Conservation (phyloP, 2,797 vertebrate genomes). For the Sebastes jordani region DNA sequence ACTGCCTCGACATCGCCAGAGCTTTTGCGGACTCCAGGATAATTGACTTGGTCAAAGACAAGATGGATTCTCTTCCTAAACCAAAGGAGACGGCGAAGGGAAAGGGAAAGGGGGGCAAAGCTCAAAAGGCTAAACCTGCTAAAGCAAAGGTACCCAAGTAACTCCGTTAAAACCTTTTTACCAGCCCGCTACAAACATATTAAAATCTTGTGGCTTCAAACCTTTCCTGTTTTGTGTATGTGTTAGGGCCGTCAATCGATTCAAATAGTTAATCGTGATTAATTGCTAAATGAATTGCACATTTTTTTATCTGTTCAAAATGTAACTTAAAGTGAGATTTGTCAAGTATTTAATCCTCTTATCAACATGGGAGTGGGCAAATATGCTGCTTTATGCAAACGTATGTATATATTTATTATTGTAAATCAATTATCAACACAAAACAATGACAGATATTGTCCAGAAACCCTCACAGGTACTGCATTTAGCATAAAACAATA, state of each 20-base stretch:
- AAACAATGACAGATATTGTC: too few species aligned
- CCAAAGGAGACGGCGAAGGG: conserved; percentile 75
- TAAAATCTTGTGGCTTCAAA: background rate
- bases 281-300: too few species aligned
- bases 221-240: background rate
- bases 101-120: conserved; percentile 68
- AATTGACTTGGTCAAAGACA: conserved; percentile 84
- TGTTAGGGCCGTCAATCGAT: background rate
- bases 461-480: too few species aligned
- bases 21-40: conserved; percentile 84
- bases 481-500: too few species aligned
- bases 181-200: background rate
- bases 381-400: too few species aligned
- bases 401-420: too few species aligned
- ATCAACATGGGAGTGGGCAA: too few species aligned
- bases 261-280: too few species aligned
- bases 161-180: background rate
- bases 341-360: too few species aligned
- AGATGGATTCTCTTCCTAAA: conserved; percentile 81
- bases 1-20: conserved; percentile 85
- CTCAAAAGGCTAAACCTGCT: conserved; percentile 47
- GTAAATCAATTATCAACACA: too few species aligned
- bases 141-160: conserved; percentile 80
- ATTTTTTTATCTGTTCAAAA: too few species aligned
- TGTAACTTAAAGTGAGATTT: too few species aligned